Evolutionary conservation across 2,888 invertebrate species (phyloP), one percentile per base, ranked within the genome.

Genomic region (Drosophila eohydei): DNA sequence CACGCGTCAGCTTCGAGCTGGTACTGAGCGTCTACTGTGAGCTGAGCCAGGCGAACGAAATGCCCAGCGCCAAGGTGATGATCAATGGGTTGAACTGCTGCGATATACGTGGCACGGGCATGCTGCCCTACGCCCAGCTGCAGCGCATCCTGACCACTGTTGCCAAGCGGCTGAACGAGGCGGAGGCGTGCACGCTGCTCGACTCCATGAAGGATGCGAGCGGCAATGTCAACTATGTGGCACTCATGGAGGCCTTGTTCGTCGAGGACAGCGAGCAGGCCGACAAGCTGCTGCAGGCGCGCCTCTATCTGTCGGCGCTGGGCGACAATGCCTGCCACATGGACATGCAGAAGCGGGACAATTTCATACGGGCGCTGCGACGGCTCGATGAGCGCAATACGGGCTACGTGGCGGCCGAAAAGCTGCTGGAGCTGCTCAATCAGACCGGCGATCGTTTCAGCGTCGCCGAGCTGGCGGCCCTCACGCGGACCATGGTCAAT

Each of bases 301-400:
- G 55, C 0, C 14, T 46, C 4, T 75, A 75, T 44, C 43, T 75
- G 14, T 41, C 52, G 4, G 62, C 70, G 0, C 21, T 75, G 2
- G 75, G 75, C 30, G 59, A 30, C 3, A 60, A 62, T 41, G 61
- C 74, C 41, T 6, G 26, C n/a, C 36, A 52, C 21, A 65, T 75
- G 65, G 69, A 75, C 34, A 74, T 74, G 65, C 30, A 7, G 0
- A 74, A 66, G n/a, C 74, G 75, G 2, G 75, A 75, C 11, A 59
- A 66, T 0, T 74, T 70, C 14, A 74, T 75, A 1, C 8, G 4
- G 12, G 21, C 54, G 0, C 14, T 75, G 4, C 74, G 69, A 2
- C 0, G 9, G 0, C 0, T 43, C 26, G 75, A 74, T 7, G 4
- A 2, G 0, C 3, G 1, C 0, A 11, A 21, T 0, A 48, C 46